A percentile compares a stretch with the other conserved stretches of the same genome.
Conservation (phyloP, 2,113 vertebrate species). For the Sebastes schlegelii region DNA sequence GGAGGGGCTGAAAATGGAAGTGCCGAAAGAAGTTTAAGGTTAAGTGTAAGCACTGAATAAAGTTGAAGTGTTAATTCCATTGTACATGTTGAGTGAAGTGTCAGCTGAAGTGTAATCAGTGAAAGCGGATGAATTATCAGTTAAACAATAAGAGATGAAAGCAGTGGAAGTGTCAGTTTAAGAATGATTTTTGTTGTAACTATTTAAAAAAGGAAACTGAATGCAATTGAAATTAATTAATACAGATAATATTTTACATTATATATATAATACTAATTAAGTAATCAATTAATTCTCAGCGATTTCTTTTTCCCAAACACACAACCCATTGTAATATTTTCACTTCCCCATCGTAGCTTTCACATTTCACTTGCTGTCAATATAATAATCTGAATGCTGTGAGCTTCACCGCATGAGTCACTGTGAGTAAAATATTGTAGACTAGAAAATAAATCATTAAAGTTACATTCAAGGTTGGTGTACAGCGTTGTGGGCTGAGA, state of each 20-base stretch:
- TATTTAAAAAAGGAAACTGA: not conserved
- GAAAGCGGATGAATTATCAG: not conserved
- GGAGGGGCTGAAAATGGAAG: too few species aligned
- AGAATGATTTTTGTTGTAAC: not conserved
- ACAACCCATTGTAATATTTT: not conserved
- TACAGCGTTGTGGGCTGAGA: not conserved
- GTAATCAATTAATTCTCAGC: not conserved
- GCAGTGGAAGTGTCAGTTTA: not conserved
- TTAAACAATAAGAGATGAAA: too few species aligned
- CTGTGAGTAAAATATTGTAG: not conserved
- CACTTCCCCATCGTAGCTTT: not conserved
- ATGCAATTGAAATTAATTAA: not conserved
- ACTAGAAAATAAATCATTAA: not conserved
- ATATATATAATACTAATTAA: not conserved
- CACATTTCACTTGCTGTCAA: not conserved
- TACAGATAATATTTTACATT: not conserved
- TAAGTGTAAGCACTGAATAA: too few species aligned
- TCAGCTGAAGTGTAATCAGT: not conserved
- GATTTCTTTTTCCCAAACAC: not conserved
- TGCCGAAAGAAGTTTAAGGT: too few species aligned
- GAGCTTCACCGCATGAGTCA: constrained; percentile 16
- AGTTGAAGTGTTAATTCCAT: not conserved
- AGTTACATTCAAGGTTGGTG: constrained; percentile 17
- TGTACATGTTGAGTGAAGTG: not conserved
- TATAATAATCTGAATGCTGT: not conserved